These are phyloP conservation scores for Luperina testacea DNA, from an alignment of 2,888 invertebrate genomes.

Conservation along the genomic window DNA sequence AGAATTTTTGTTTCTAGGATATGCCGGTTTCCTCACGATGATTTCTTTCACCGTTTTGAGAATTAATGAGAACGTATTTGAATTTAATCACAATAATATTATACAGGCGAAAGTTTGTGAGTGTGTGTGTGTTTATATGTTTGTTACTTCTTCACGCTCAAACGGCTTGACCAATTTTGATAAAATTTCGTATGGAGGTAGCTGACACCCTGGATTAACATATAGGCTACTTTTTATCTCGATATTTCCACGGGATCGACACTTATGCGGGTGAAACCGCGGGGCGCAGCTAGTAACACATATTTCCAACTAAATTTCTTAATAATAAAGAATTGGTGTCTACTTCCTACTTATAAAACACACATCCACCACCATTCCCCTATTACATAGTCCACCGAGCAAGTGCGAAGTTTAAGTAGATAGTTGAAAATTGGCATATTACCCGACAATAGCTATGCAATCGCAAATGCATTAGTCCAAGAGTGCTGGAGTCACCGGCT, in stretches of 20 bases:
- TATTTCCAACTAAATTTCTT: background rate
- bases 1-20: background rate
- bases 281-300: background rate
- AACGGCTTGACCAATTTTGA: too few relatives aligned
- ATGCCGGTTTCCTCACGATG: background rate
- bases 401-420: slow-evolving; percentile 53
- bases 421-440: slow-evolving; percentile 65
- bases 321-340: background rate
- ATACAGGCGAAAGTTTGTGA: too few relatives aligned
- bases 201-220: too few relatives aligned
- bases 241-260: too few relatives aligned
- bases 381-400: background rate
- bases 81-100: background rate
- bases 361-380: slow-evolving; percentile 7
- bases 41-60: background rate
- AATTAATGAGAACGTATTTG: background rate
- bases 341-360: background rate
- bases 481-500: slow-evolving; percentile 62
- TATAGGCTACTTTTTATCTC: too few relatives aligned
- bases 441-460: slow-evolving; percentile 75
- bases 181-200: too few relatives aligned
- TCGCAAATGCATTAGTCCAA: slow-evolving; percentile 83
- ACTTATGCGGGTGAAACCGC: too few relatives aligned
- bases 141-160: too few relatives aligned
- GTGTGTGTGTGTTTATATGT: too few relatives aligned